Evolutionary conservation across 2,113 vertebrate species (phyloP).

Genomic region (Trogon melanurus): DNA sequence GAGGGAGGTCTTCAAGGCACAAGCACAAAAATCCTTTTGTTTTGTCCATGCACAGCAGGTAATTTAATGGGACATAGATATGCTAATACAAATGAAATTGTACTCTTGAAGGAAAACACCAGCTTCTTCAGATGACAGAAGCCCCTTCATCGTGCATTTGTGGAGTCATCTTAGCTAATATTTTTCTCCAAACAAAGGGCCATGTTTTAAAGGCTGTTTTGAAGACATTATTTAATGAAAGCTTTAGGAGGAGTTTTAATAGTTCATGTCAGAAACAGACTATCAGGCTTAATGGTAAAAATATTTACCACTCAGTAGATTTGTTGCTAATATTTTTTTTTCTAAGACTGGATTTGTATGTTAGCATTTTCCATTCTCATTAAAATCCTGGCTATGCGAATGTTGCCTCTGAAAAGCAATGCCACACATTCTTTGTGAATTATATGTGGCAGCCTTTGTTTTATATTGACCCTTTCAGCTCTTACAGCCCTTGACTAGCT

Average conservation of each 20-base stretch:
- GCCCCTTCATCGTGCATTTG: neutral
- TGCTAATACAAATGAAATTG: neutral
- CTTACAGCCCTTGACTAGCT: neutral
- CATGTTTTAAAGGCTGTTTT: neutral
- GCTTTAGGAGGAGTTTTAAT: slow-evolving; percentile 8
- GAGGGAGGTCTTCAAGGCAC: neutral
- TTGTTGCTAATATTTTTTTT: neutral
- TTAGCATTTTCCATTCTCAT: slow-evolving; percentile 35
- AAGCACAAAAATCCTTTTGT: neutral
- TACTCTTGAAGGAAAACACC: neutral
- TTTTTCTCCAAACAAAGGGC: neutral
- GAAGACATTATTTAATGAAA: neutral
- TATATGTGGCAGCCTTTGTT: neutral
- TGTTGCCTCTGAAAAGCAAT: neutral
- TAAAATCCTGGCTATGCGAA: neutral
- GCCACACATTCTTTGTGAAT: slow-evolving; percentile 22
- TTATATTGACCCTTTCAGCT: slow-evolving; percentile 10
- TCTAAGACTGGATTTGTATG: neutral
- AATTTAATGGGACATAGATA: too few species aligned
- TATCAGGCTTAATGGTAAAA: neutral
- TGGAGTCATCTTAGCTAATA: neutral
- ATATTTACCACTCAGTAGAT: neutral
- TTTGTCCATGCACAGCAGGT: neutral
- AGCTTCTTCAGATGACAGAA: neutral
- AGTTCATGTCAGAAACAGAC: neutral